Conservation (phyloP, 1,140 invertebrate species). For the Oryctes rhinoceros region DNA sequence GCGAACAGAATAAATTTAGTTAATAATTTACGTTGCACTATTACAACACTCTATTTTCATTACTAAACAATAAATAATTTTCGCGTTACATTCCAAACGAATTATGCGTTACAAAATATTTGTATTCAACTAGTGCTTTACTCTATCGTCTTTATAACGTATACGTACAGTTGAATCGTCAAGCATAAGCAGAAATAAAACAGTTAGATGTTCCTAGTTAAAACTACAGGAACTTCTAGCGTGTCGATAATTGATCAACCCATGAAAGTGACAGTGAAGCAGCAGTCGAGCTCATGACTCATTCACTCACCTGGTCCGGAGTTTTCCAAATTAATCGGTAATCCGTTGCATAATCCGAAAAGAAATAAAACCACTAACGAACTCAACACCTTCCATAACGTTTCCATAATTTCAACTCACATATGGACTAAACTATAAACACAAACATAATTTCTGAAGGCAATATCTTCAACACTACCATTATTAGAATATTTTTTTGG, state of each 20-base stretch:
- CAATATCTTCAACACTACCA: constrained; percentile 35
- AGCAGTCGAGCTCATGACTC: constrained; percentile 51
- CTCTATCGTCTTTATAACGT: constrained; percentile 24
- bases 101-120: background rate
- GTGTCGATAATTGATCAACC: constrained; percentile 44
- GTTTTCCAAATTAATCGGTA: constrained; percentile 57
- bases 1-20: constrained; percentile 4
- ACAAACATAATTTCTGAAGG: constrained; percentile 26
- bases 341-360: constrained; percentile 57
- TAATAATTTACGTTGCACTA: constrained; percentile 9
- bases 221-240: constrained; percentile 14
- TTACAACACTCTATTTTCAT: constrained; percentile 17
- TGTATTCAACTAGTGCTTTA: constrained; percentile 1
- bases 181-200: background rate
- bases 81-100: background rate
- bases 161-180: background rate
- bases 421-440: constrained; percentile 35
- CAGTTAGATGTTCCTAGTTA: constrained; percentile 28
- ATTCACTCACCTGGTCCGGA: constrained; percentile 53
- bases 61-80: constrained; percentile 4
- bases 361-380: constrained; percentile 51
- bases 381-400: constrained; percentile 54
- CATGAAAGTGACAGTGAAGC: constrained; percentile 53
- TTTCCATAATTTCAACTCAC: constrained; percentile 56
- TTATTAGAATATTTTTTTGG: constrained; percentile 24